Evolutionary conservation across 2,113 vertebrate genomes (phyloP).

Genomic region (Nestor notabilis): DNA sequence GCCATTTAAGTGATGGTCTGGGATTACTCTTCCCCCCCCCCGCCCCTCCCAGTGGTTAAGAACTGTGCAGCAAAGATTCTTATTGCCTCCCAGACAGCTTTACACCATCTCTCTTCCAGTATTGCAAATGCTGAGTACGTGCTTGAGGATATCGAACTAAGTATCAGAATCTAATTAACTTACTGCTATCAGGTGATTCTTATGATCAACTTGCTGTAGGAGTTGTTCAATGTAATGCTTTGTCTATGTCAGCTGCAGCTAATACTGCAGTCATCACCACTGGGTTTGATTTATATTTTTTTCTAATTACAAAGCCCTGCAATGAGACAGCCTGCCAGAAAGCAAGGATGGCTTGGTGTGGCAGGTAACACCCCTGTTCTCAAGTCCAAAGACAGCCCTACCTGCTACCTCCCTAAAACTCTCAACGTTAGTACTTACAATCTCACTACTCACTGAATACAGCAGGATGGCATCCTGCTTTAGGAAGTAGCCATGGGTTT

Average conservation of each 20-base stretch:
- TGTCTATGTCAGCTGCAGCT: background rate
- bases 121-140: background rate
- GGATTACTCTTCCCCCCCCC: no score
- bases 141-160: background rate
- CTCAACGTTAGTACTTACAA: background rate
- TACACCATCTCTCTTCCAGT: background rate
- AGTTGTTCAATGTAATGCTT: background rate
- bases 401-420: background rate
- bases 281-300: background rate
- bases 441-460: background rate
- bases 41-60: accelerated
- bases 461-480: background rate
- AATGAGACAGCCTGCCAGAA: background rate
- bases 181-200: accelerated
- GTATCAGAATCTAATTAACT: background rate
- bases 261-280: background rate
- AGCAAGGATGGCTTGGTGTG: accelerated
- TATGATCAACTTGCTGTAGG: background rate
- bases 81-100: background rate
- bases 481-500: background rate
- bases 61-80: background rate
- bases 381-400: background rate
- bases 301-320: background rate
- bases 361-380: no score
- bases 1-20: background rate